Evolutionary conservation across 2,113 vertebrate genomes (phyloP), one percentile per base, ranked within the genome.

Genomic region (Tragelaphus strepsiceros): DNA sequence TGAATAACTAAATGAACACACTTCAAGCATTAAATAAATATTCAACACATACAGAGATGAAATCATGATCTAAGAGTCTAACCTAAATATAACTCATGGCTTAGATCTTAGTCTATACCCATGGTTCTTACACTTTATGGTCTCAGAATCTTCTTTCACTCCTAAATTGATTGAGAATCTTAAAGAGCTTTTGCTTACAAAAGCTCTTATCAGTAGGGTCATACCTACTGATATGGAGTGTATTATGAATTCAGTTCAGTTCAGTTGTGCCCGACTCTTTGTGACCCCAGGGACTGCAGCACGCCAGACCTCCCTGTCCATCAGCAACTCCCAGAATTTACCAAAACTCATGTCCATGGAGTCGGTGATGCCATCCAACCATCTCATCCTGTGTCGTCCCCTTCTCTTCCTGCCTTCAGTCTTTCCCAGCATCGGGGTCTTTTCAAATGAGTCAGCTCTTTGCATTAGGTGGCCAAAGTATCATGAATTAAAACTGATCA

Each of bases 401-500:
- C 64, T 71, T 35, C 19, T 71, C 9, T 35, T 71, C 64, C 17
- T 71, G n/a, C 17, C 64, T 2, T 35, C 19, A 35, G 35, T 71
- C 64, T 35, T 35, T 35, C 64, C 64, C n/a, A 71, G 64, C 17
- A 71, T 67, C 32, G 2, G 16, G 32, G 16, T 67, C 32, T 67
- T 67, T 67, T 67, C 64, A 67, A 67, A n/a, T 67, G 64, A 67
- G 32, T 67, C 62, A 67, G 16, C 62, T 67, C 32, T 67, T 67
- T 19, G 32, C 8, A 67, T 21, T n/a, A 71, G 17, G 64, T 71
- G n/a, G 11, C 19, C n/a, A 71, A 67, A 67, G 28, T 78, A 93
- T 86, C 96, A 71, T 83, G n/a, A 89, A 89, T 87, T 93, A 51
- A 49, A 96, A 97, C n/a, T 22, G 7, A 88, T 71, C 19, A 74